Evolutionary conservation across 2,797 vertebrate species (phyloP).

Genomic region (Pelochelys cantorii): DNA sequence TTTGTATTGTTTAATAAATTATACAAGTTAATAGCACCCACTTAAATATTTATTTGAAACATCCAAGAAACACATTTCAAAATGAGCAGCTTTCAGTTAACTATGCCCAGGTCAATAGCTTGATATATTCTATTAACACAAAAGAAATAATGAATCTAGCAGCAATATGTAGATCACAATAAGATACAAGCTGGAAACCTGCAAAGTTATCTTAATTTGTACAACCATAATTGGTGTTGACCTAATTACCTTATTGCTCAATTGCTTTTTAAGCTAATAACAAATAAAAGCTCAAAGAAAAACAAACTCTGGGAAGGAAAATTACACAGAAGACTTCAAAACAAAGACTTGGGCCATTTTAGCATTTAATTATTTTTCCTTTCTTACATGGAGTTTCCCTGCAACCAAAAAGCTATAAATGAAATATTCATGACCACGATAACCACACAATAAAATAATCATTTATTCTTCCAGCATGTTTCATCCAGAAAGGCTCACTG

Average conservation of each 20-base stretch:
- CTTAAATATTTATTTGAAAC: conserved; percentile 61
- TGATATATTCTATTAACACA: background rate
- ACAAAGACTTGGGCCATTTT: conserved; percentile 21
- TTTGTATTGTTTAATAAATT: conserved; percentile 60
- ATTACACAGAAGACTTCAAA: background rate
- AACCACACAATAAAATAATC: background rate
- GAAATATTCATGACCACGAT: background rate
- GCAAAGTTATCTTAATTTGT: conserved; percentile 42
- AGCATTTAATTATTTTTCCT: conserved; percentile 24
- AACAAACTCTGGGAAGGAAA: background rate
- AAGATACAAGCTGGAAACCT: conserved; percentile 16
- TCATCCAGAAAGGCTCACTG: background rate
- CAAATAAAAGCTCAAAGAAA: conserved; percentile 49
- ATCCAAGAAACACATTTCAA: background rate
- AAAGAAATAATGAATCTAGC: conserved; percentile 44
- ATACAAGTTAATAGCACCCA: conserved; percentile 40
- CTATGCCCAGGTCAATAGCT: background rate
- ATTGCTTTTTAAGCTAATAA: conserved; percentile 49
- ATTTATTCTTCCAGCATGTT: background rate
- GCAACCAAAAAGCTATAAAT: conserved; percentile 27
- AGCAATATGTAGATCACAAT: background rate
- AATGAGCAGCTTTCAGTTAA: conserved; percentile 1
- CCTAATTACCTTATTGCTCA: conserved; percentile 40
- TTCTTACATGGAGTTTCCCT: conserved; percentile 1
- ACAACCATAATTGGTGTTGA: conserved; percentile 10